Evolutionary conservation across 2,797 vertebrate species (phyloP), one percentile per base, ranked within the genome.

Genomic region (Smutsia gigantea): DNA sequence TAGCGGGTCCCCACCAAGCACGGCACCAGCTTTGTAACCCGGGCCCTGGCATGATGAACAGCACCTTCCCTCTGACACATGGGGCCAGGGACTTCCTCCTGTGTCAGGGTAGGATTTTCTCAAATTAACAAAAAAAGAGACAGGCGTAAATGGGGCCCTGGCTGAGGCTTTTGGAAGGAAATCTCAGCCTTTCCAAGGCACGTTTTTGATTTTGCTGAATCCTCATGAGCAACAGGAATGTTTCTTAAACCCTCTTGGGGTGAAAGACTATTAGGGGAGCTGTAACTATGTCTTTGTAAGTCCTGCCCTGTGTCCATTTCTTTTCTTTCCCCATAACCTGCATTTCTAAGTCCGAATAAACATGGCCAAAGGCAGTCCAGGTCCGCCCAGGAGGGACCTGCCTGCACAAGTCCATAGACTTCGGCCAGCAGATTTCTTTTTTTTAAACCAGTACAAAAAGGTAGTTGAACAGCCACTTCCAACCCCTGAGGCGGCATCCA

Each of bases 1-100:
- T 29, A 34, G 29, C 14, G 0, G 0, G 1, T 46, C 46, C 6
- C 31, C 46, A 4, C 53, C 1, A 42, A 4, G 19, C n/a, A 29
- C 19, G 9, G 2, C 42, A 2, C 27, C 17, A 2, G 42, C 66
- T 93, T 63, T 55, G 64, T 4, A n/a, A 51, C 27, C 75, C 46
- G 0, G 3, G 64, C 55, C 46, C 34, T 0, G 27, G 61, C 46
- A 11, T n/a, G 27, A 66, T 53, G 13, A 25, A n/a, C 39, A 21
- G 29, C 42, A 29, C 61, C 51, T 77, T 55, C 68, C 61, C 51
- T 61, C 34, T 66, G 66, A 94, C 7, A 1, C 1, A 3, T 18
- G 21, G 34, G 21, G 13, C 21, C n/a, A 4, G 71, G 49, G 69
- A 15, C 37, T 34, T 93, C 66, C 63, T 93, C 79, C n/a, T 29